phyloP scores from a whole-genome alignment of 2,888 invertebrate species.

The Plutella xylostella region DNA sequence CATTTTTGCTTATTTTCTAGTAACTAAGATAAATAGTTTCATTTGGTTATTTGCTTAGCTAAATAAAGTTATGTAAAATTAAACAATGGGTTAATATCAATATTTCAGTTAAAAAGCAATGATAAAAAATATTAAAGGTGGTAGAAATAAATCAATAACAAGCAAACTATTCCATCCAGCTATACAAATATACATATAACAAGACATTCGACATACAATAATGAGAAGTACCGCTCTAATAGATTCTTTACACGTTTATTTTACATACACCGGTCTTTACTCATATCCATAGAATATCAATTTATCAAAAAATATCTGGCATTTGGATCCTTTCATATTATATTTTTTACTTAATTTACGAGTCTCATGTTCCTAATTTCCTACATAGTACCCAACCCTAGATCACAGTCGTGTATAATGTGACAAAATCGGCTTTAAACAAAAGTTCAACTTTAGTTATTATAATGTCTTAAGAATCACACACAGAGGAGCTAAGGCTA shows the following conservation, averaged over 20 bases:
- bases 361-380: slow-evolving; percentile 3
- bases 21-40: not conserved
- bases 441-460: too few relatives aligned
- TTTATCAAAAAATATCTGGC: slow-evolving; percentile 1
- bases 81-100: not conserved
- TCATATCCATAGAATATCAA: not conserved
- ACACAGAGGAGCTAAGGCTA: too few relatives aligned
- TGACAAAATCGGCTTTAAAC: slow-evolving; percentile 1
- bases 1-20: not conserved
- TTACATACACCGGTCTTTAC: not conserved
- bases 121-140: not conserved
- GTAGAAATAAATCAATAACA: not conserved
- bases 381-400: slow-evolving; percentile 1
- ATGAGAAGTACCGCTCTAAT: not conserved
- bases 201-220: not conserved
- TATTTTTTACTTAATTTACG: not conserved
- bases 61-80: too few relatives aligned
- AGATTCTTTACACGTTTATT: not conserved
- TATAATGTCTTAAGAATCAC: too few relatives aligned
- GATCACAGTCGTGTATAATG: slow-evolving; percentile 4
- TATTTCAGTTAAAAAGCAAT: too few relatives aligned
- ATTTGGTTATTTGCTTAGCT: not conserved
- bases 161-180: not conserved
- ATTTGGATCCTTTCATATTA: not conserved
- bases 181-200: not conserved